These are phyloP conservation scores for Marronus borbonicus DNA, from an alignment of 2,888 invertebrate genomes.

Conservation along the genomic window DNA sequence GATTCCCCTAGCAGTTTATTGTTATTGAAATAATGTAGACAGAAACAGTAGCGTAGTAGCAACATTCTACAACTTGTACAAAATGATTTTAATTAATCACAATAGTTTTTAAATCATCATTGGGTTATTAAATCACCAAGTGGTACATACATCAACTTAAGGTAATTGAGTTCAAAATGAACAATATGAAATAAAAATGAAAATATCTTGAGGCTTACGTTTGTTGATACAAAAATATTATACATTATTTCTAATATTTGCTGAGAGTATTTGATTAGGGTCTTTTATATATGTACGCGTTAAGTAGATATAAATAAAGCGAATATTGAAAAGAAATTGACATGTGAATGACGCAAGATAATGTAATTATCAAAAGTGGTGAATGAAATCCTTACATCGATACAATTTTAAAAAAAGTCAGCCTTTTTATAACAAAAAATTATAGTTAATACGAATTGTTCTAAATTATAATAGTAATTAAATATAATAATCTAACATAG, in stretches of 20 bases:
- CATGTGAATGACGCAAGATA: too few species aligned
- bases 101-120: background rate
- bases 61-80: too few species aligned
- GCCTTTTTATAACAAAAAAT: constrained; percentile 12
- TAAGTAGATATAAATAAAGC: constrained; percentile 5
- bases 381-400: constrained; percentile 21
- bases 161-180: background rate
- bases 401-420: constrained; percentile 18
- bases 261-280: constrained; percentile 46
- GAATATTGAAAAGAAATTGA: background rate
- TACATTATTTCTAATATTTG: constrained; percentile 26
- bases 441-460: constrained; percentile 15
- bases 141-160: background rate
- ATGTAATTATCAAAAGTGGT: constrained; percentile 26
- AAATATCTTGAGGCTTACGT: background rate
- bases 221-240: constrained; percentile 30
- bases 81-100: too few species aligned
- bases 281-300: constrained; percentile 24
- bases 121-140: background rate
- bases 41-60: background rate
- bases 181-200: background rate
- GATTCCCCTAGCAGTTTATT: too few species aligned
- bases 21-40: too few species aligned
- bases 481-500: background rate
- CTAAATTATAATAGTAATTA: constrained; percentile 34